These are phyloP conservation scores for Chromoteleia sp. DNA, from an alignment of 2,888 invertebrate genomes.

Conservation along the genomic window DNA sequence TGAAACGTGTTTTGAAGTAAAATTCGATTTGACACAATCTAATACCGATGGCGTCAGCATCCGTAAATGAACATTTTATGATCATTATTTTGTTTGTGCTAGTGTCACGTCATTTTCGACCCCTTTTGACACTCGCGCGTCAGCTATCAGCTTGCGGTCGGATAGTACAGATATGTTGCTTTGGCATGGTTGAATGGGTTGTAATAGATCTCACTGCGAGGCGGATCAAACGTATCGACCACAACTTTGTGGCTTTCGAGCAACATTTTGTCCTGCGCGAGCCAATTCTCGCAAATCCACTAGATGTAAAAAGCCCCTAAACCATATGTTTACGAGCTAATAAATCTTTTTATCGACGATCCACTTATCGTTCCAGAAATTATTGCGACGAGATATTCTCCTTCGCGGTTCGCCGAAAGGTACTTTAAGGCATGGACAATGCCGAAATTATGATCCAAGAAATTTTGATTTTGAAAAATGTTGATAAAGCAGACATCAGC, in stretches of 20 bases:
- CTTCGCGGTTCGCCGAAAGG: slow-evolving; percentile 10
- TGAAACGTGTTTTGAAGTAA: too few species aligned
- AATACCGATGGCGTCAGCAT: not conserved
- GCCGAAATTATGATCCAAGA: not conserved
- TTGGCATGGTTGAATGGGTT: slow-evolving; percentile 71
- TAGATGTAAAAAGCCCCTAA: slow-evolving; percentile 57
- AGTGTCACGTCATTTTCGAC: slow-evolving; percentile 25
- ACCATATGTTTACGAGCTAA: slow-evolving; percentile 47
- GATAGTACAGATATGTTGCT: slow-evolving; percentile 62
- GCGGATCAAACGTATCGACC: slow-evolving; percentile 79
- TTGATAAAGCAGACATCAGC: not conserved
- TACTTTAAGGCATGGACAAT: not conserved
- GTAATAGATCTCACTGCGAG: slow-evolving; percentile 72
- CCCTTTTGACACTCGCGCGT: slow-evolving; percentile 28
- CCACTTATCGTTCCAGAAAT: slow-evolving; percentile 41
- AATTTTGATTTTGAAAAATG: not conserved
- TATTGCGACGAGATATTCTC: slow-evolving; percentile 22
- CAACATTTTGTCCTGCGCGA: slow-evolving; percentile 63
- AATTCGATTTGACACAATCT: slow-evolving; percentile 1
- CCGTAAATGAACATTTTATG: slow-evolving; percentile 33
- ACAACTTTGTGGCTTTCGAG: slow-evolving; percentile 78
- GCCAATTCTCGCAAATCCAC: slow-evolving; percentile 37
- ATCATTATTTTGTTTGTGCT: slow-evolving; percentile 49
- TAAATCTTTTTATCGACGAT: slow-evolving; percentile 67
- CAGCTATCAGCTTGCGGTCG: slow-evolving; percentile 64